Conservation (phyloP, 2,797 vertebrate genomes). For the Onychomys leucogaster region DNA sequence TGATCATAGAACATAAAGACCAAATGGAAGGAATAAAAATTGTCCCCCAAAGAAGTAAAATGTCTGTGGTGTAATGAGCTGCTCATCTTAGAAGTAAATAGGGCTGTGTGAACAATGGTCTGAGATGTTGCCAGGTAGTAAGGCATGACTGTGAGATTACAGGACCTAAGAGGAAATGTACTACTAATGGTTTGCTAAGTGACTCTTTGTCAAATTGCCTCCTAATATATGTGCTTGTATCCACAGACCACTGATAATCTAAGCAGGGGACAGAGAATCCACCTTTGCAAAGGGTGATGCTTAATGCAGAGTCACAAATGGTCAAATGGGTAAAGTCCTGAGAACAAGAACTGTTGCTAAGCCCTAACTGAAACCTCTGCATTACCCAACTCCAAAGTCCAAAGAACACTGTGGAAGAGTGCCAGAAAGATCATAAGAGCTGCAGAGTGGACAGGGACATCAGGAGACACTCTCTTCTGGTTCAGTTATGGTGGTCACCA, state of each 20-base stretch:
- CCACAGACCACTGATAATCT: neutral
- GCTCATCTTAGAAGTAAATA: neutral
- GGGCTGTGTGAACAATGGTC: neutral
- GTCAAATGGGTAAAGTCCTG: neutral
- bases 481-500: neutral
- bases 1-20: constrained; percentile 41
- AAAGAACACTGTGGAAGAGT: neutral
- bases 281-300: neutral
- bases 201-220: neutral
- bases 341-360: neutral
- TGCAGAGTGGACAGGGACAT: neutral
- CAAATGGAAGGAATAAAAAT: neutral
- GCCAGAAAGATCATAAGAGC: neutral
- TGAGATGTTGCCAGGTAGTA: neutral
- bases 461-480: neutral
- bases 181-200: neutral
- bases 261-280: neutral
- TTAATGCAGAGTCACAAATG: neutral
- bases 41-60: neutral
- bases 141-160: neutral
- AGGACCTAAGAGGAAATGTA: neutral
- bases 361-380: neutral
- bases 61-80: neutral
- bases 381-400: neutral
- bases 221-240: neutral